Evolutionary conservation across 2,797 vertebrate species (phyloP).

Genomic region (Artibeus jamaicensis): DNA sequence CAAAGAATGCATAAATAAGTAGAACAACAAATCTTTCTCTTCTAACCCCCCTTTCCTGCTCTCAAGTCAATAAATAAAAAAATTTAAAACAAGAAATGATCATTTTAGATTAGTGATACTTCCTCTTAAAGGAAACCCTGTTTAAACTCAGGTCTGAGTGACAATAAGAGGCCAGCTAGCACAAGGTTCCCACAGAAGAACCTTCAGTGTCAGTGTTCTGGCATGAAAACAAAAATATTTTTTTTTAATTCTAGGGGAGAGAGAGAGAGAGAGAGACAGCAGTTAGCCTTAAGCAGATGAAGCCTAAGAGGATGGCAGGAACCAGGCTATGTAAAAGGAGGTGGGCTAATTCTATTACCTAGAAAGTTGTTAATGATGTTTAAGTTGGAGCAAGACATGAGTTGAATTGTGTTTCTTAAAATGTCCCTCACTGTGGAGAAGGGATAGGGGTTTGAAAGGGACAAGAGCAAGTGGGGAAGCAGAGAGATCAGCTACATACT

Average conservation of each 20-base stretch:
- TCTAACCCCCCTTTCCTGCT: not conserved
- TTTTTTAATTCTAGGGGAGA: not conserved
- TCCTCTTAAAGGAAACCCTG: not conserved
- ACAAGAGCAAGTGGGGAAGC: not conserved
- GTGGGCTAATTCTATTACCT: slow-evolving; percentile 11
- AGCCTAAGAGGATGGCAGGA: not conserved
- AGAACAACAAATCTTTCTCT: not conserved
- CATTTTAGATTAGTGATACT: not conserved
- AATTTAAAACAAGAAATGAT: not conserved
- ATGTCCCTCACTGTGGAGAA: not conserved
- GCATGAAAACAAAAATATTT: not conserved
- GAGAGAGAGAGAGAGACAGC: not conserved
- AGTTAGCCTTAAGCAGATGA: not conserved
- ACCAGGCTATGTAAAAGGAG: not conserved
- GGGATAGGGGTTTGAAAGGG: not conserved
- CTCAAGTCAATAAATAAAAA: not conserved
- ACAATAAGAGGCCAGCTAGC: not conserved
- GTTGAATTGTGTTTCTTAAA: slow-evolving; percentile 8
- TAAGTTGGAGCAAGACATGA: not conserved
- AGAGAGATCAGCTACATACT: not conserved
- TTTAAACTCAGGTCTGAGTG: slow-evolving; percentile 27
- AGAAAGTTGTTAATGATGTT: not conserved
- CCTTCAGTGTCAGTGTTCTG: not conserved
- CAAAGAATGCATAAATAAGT: not conserved
- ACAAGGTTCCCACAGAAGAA: not conserved